Base-by-base conservation (phyloP, 2,888 invertebrate species). In the Ormyrus pomaceus region DNA sequence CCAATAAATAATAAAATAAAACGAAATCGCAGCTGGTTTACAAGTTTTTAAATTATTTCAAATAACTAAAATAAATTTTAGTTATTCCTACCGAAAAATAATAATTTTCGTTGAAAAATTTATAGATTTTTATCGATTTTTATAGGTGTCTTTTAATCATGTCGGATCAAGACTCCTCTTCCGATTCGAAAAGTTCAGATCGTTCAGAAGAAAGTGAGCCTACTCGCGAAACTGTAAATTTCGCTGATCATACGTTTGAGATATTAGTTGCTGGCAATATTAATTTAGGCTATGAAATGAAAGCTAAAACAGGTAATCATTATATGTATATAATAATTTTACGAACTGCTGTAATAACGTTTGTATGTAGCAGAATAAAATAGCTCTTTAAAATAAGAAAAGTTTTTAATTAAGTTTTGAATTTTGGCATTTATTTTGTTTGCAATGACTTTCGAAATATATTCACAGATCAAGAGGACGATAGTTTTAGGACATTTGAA, bases 261-360 rank as follows among this genome's bases (percentile, higher is more conserved):
- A 96, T 99, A 85, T 91, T 99, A 83, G 92, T 99, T 70, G 98
- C 99, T 0, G 97, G 98, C 0, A 99, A 99, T 91, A 95, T 95
- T 88, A 99, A 99, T 92, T 93, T 99, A 86, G 99, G 99, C 73
- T 97, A 95, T 91, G 93, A 93, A 80, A 98, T 98, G 91, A 95
- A 94, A 86, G 92, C 94, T 51, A 92, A 94, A 58, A 92, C 95
- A 91, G 95, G 95, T 93, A 11, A 50, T 71, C 71, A 64, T n/a
- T n/a, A 2, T 51, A 46, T 19, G 10, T 10, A 13, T 66, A 45
- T 51, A 55, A 34, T 68, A 46, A 48, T 6, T 59, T 51, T 66
- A 65, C 10, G 19, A 19, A 19, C 19, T 19, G 1, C 19, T 19
- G 19, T 19, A 19, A 19, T 19, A 19, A 19, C 1, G 19, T 19